Conservation (phyloP, 2,797 vertebrate genomes). For the Poliocrania exsul region DNA sequence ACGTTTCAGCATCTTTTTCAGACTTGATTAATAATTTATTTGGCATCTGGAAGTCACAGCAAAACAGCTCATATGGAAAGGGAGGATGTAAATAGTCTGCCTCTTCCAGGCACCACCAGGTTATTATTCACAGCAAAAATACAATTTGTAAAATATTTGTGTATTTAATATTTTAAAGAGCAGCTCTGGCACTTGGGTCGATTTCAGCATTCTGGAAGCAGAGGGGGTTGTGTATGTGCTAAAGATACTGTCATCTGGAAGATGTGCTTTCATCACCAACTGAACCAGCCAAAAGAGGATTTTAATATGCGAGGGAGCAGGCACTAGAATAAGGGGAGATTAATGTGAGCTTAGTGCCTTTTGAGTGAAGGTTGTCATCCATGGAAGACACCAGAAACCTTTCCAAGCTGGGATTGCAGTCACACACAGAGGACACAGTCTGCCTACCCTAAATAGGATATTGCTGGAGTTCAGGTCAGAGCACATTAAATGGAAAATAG, state of each 20-base stretch:
- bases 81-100: conserved; percentile 4
- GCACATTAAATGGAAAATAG: neutral
- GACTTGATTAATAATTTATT: conserved; percentile 55
- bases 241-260: neutral
- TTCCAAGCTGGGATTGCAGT: neutral
- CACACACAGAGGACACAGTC: neutral
- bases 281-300: neutral
- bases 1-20: neutral
- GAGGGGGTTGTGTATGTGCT: neutral
- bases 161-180: conserved; percentile 46
- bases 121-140: conserved; percentile 26
- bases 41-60: conserved; percentile 35
- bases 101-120: conserved; percentile 23
- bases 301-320: neutral
- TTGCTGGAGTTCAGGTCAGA: neutral
- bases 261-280: neutral
- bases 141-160: conserved; percentile 39
- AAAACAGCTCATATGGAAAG: conserved; percentile 38
- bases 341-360: neutral
- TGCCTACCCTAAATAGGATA: neutral
- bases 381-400: neutral
- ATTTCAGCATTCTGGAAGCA: neutral
- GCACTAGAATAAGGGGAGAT: neutral
- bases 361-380: neutral
- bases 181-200: conserved; percentile 11